Evolutionary conservation across 2,797 vertebrate genomes (phyloP), one percentile per base, ranked within the genome.

Genomic region (Pteronotus mesoamericanus): DNA sequence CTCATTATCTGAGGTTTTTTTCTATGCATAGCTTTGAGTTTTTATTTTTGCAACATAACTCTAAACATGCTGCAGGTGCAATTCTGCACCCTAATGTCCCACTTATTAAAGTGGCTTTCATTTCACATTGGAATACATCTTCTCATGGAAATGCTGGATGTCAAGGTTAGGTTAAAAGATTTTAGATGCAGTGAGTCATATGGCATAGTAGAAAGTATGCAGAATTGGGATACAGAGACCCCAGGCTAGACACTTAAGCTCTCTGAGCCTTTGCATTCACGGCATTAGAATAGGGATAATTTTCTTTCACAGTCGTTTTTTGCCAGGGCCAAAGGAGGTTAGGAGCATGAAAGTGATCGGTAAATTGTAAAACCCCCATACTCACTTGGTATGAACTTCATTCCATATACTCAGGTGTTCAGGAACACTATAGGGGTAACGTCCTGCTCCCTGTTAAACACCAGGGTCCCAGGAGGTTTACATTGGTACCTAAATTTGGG

Each of bases 101-200:
- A 51, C 8, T 71, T 51, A 42, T 32, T 84, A 66, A 69, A 85
- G 9, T 78, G 34, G 29, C 24, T 90, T 82, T 77, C 39, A 1
- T 80, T 48, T 91, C 64, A 79, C 24, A 53, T 42, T 66, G 37
- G 34, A 83, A 55, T 74, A 7, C 1, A 46, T 10, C n/a, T 55
- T 78, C 57, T 51, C 29, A 5, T 53, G 22, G 55, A 93, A 94
- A 92, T 11, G 1, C 53, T 91, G 42, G 53, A 61, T 78, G 86
- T 93, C 42, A 85, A 86, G 78, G 39, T 34, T 69, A 93, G 32
- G 34, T 57, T 89, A 83, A 93, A 94, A 90, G 24, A 42, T 55
- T 88, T 89, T 51, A 29, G 89, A 79, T 68, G 51, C 6, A 32
- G 5, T 53, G 37, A 74, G 15, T 42, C 37, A 51, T 19, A 18